Evolutionary conservation across 2,888 invertebrate species (phyloP).

Genomic region (Parnassius mnemosyne): DNA sequence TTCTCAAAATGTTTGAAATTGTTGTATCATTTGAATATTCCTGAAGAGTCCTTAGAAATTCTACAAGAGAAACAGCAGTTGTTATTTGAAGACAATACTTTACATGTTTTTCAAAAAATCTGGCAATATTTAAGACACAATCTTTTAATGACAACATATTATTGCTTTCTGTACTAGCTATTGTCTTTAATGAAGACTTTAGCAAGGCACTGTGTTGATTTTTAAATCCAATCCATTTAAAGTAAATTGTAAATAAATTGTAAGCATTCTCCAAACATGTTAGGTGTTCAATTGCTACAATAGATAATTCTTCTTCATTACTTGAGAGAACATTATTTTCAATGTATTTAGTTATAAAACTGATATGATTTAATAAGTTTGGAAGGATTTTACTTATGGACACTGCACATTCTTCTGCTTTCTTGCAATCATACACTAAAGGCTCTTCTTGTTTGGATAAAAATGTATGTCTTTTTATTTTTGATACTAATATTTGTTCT

Average conservation of each 20-base stretch:
- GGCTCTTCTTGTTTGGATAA: conserved; percentile 51
- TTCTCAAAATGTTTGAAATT: conserved; percentile 65
- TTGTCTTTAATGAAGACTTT: conserved; percentile 60
- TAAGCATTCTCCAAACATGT: conserved; percentile 79
- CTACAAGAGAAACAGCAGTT: conserved; percentile 77
- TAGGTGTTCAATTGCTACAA: conserved; percentile 43
- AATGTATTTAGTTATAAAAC: conserved; percentile 48
- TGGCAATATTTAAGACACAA: conserved; percentile 54
- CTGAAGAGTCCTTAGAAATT: conserved; percentile 73
- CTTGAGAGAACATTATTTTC: conserved; percentile 43
- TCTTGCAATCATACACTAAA: conserved; percentile 49
- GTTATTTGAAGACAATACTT: conserved; percentile 77
- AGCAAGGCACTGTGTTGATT: conserved; percentile 62
- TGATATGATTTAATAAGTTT: conserved; percentile 55
- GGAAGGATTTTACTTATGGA: conserved; percentile 52
- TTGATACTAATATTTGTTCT: conserved; percentile 56
- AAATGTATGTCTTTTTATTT: conserved; percentile 63
- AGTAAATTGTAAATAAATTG: conserved; percentile 78
- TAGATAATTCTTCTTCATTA: conserved; percentile 45
- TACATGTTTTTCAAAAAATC: conserved; percentile 65
- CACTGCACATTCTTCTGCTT: conserved; percentile 61
- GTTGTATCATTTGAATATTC: conserved; percentile 61
- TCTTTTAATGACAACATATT: conserved; percentile 58
- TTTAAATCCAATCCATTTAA: conserved; percentile 83
- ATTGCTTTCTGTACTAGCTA: conserved; percentile 50